Conservation (phyloP, 2,888 invertebrate species). For the Ernsta delagoae region DNA sequence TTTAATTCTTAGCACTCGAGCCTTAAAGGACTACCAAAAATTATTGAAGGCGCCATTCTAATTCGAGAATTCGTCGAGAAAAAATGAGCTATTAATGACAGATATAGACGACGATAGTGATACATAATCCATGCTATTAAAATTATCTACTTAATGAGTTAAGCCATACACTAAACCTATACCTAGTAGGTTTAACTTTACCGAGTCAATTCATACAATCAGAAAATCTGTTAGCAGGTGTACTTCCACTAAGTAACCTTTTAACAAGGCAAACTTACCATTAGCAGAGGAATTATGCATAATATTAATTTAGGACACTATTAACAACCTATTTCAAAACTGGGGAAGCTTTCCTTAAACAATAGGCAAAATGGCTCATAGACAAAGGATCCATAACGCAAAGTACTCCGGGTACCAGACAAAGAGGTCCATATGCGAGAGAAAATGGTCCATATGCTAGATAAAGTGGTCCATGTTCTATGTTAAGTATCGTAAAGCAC, state of each 20-base stretch:
- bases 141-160: too few species aligned
- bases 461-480: neutral
- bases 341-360: conserved; percentile 14
- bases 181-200: too few species aligned
- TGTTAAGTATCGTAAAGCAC: neutral
- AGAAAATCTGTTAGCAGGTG: neutral
- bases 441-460: neutral
- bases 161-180: too few species aligned
- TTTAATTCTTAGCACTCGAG: too few species aligned
- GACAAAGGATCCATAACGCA: conserved; percentile 11
- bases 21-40: too few species aligned
- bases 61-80: too few species aligned
- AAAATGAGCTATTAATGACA: too few species aligned
- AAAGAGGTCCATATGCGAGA: conserved; percentile 9
- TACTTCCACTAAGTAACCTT: neutral
- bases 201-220: neutral
- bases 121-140: too few species aligned
- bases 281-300: conserved; percentile 14
- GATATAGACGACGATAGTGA: too few species aligned
- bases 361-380: conserved; percentile 21
- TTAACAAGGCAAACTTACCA: conserved; percentile 18
- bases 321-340: conserved; percentile 9
- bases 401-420: neutral
- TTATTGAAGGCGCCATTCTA: too few species aligned
- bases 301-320: conserved; percentile 23